phyloP scores from a whole-genome alignment of 2,113 vertebrate genomes.

The Chaetodon trifascialis region DNA sequence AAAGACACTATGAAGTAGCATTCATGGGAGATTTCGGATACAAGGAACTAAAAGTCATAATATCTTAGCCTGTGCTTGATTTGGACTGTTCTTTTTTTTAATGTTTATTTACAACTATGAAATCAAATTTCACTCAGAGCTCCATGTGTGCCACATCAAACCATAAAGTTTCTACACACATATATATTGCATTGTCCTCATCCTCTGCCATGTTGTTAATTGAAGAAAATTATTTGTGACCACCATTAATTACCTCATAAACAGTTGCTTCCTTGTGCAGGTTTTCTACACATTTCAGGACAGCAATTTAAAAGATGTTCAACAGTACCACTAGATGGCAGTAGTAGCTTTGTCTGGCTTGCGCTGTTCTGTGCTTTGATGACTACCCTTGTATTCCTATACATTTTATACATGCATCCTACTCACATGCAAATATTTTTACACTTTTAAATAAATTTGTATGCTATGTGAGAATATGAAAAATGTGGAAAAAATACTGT shows the following conservation, averaged over 20 bases:
- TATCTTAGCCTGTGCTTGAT: too few species aligned
- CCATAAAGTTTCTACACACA: too few species aligned
- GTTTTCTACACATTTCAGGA: too few species aligned
- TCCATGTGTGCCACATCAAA: too few species aligned
- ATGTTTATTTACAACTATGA: too few species aligned
- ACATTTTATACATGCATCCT: not conserved
- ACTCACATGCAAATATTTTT: not conserved
- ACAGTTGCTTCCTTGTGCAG: not conserved
- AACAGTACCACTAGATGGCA: conserved; percentile 37
- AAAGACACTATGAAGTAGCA: not conserved
- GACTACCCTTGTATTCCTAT: not conserved
- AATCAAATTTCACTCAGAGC: too few species aligned
- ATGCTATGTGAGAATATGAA: too few species aligned
- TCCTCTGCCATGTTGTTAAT: too few species aligned
- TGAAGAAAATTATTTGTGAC: not conserved
- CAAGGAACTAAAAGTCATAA: too few species aligned
- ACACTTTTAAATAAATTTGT: not conserved
- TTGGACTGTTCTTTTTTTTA: too few species aligned
- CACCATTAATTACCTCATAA: not conserved
- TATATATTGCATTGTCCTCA: too few species aligned
- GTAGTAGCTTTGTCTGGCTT: conserved; percentile 36
- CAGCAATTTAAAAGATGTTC: not conserved
- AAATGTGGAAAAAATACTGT: not conserved
- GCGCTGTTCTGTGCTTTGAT: not conserved
- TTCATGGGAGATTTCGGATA: not conserved